Conservation (phyloP, 2,113 vertebrate genomes). For the Aplodontia rufa region DNA sequence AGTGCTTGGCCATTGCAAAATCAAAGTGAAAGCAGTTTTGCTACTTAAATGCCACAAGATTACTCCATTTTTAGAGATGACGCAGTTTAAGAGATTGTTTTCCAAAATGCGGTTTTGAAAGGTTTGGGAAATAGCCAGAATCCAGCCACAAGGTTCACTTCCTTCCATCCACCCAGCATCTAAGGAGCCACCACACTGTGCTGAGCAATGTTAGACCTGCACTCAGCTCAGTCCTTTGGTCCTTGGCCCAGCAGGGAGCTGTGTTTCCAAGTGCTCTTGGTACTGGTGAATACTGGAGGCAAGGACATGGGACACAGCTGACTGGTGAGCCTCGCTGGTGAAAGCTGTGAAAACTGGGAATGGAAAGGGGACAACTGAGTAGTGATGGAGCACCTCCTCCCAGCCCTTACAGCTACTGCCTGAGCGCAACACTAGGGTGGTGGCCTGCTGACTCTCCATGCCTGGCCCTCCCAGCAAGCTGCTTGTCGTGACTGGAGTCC, state of each 20-base stretch:
- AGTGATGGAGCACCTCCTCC: neutral
- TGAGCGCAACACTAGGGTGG: neutral
- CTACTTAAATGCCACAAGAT: neutral
- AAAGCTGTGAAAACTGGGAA: neutral
- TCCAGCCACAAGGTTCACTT: neutral
- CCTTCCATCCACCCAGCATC: neutral
- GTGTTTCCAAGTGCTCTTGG: neutral
- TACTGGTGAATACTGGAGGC: too few species aligned
- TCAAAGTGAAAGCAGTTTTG: neutral
- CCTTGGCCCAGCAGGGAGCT: neutral
- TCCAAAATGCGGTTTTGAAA: neutral
- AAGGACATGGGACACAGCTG: neutral
- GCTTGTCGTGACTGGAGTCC: neutral
- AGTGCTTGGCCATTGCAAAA: fast-evolving
- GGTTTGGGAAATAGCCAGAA: neutral
- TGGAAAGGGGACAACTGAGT: too few species aligned
- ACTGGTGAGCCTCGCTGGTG: neutral
- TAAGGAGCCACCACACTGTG: neutral
- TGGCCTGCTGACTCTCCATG: neutral
- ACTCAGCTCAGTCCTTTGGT: neutral
- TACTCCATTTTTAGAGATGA: neutral
- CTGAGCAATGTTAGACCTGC: neutral
- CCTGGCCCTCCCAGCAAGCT: neutral
- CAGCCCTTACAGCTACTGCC: neutral
- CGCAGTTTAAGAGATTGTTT: neutral